These are phyloP conservation scores for Plotosus lineatus DNA, from an alignment of 2,113 vertebrate genomes.

Conservation along the genomic window DNA sequence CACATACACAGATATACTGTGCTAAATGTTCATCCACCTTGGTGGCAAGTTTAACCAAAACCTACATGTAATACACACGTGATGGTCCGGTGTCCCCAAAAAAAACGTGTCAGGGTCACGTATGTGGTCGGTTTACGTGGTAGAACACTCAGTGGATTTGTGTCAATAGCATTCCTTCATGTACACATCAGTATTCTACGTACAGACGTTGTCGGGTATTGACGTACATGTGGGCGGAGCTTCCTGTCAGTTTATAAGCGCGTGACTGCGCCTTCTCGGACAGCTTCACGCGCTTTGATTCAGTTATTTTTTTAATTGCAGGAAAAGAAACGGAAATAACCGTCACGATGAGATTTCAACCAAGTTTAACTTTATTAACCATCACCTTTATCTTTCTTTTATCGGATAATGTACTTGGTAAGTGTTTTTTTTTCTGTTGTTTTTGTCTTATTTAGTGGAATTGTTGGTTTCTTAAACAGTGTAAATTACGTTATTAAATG, in stretches of 20 bases:
- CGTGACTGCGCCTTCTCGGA: no score
- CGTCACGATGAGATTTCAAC: not conserved
- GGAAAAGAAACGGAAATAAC: no score
- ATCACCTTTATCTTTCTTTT: constrained; percentile 58
- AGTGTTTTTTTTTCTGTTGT: constrained; percentile 25
- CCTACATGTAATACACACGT: not conserved
- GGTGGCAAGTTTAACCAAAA: not conserved
- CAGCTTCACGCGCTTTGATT: not conserved
- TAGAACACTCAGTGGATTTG: not conserved
- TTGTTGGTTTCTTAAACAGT: not conserved
- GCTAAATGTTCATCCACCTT: not conserved
- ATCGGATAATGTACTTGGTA: constrained; percentile 63
- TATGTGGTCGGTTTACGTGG: not conserved
- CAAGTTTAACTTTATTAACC: constrained; percentile 46
- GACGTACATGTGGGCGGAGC: not conserved
- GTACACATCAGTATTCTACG: not conserved
- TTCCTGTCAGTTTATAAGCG: not conserved
- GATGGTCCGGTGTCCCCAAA: not conserved
- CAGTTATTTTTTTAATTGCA: no score
- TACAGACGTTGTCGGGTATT: not conserved
- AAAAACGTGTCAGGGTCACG: not conserved
- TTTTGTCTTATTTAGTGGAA: not conserved
- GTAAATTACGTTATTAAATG: not conserved
- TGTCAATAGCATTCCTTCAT: not conserved
- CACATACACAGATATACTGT: not conserved